These are phyloP conservation scores for Toxotes jaculatrix DNA, from an alignment of 2,113 vertebrate species.

Conservation along the genomic window DNA sequence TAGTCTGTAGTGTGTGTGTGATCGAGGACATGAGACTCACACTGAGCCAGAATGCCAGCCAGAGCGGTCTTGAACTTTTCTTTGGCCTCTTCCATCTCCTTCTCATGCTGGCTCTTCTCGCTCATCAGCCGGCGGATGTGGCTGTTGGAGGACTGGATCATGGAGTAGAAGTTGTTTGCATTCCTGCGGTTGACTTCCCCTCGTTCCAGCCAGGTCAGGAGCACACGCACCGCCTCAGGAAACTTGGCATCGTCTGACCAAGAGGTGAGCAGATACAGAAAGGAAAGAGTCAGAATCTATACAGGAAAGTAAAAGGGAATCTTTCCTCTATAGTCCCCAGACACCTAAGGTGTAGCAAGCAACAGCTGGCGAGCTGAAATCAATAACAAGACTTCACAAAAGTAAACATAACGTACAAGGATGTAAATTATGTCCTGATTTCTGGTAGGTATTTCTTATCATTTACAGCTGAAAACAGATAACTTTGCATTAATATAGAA, in stretches of 20 bases:
- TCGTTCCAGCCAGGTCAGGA: conserved; percentile 95
- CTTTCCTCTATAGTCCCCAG: fast-evolving
- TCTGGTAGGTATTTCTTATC: not conserved
- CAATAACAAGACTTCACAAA: not conserved
- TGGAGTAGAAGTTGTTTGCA: conserved; percentile 98
- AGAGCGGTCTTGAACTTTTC: conserved; percentile 96
- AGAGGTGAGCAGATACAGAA: not conserved
- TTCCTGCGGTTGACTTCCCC: conserved; percentile 96
- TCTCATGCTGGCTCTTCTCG: conserved; percentile 93
- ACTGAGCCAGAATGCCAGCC: conserved; percentile 91
- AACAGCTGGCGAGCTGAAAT: not conserved
- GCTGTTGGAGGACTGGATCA: conserved; percentile 98
- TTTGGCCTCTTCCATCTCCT: conserved; percentile 97
- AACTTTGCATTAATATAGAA: not conserved
- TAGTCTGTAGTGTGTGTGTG: not conserved
- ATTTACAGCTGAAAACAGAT: not conserved
- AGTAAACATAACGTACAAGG: not conserved
- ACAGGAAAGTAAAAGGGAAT: not conserved
- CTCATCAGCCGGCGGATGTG: conserved; percentile 92
- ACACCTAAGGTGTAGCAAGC: not conserved
- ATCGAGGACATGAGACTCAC: conserved; percentile 60
- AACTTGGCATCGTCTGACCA: conserved; percentile 92
- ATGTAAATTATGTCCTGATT: not conserved
- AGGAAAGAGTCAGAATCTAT: not conserved
- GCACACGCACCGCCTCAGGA: conserved; percentile 91